These are phyloP conservation scores for Drosophila ezoana DNA, from an alignment of 2,888 invertebrate species.

Conservation along the genomic window DNA sequence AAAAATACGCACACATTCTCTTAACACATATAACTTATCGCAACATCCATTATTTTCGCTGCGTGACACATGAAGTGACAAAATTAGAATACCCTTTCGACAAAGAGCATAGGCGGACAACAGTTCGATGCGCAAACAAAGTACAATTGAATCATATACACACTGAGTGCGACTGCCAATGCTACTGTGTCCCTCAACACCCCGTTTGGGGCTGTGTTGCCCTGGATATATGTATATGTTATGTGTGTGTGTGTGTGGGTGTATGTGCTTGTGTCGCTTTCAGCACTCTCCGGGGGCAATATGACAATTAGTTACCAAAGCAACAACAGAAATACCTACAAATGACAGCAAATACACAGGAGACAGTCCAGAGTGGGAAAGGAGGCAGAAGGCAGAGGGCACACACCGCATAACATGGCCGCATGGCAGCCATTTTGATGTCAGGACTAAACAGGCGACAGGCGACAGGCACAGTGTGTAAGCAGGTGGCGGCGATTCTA, in stretches of 20 bases:
- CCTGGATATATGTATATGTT: slow-evolving; percentile 6
- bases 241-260: not conserved
- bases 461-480: slow-evolving; percentile 26
- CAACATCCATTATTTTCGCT: too few relatives aligned
- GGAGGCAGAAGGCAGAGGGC: slow-evolving; percentile 15
- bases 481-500: slow-evolving; percentile 40
- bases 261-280: slow-evolving; percentile 52
- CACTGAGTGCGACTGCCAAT: slow-evolving; percentile 28
- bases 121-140: slow-evolving; percentile 44
- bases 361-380: slow-evolving; percentile 27
- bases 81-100: not conserved
- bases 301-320: slow-evolving; percentile 79
- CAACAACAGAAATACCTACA: slow-evolving; percentile 79
- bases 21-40: not conserved
- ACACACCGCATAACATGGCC: slow-evolving; percentile 54
- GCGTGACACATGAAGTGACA: not conserved
- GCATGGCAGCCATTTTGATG: slow-evolving; percentile 77
- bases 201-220: not conserved
- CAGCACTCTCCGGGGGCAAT: slow-evolving; percentile 69
- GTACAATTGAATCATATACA: slow-evolving; percentile 56
- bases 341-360: slow-evolving; percentile 74
- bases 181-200: slow-evolving; percentile 26
- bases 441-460: slow-evolving; percentile 58
- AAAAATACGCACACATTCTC: too few relatives aligned
- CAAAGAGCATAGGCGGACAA: slow-evolving; percentile 11